These are phyloP conservation scores for Himalopsyche kuldschensis DNA, from an alignment of 2,888 invertebrate species.

Conservation along the genomic window DNA sequence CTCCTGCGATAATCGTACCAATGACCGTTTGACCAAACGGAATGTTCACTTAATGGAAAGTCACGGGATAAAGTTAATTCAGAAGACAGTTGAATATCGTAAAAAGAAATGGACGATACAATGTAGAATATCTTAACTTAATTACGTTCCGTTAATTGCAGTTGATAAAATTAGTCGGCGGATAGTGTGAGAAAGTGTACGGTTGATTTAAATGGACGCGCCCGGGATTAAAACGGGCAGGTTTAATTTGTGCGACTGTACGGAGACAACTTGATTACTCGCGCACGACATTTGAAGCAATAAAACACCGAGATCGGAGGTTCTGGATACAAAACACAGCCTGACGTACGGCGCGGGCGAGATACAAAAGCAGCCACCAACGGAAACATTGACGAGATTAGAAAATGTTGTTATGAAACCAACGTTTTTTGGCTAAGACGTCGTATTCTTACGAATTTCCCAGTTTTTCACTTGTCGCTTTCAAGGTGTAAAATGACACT, in stretches of 20 bases:
- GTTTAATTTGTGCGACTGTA: slow-evolving; percentile 22
- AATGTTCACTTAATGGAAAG: not conserved
- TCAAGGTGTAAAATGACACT: too few relatives aligned
- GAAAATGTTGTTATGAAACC: slow-evolving; percentile 23
- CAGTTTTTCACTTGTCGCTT: too few relatives aligned
- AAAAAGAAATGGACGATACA: not conserved
- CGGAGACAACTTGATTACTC: slow-evolving; percentile 29
- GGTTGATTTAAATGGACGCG: slow-evolving; percentile 11
- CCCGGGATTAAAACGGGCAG: slow-evolving; percentile 2
- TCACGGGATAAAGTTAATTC: too few relatives aligned
- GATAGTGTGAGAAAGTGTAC: slow-evolving; percentile 12
- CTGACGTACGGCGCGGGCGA: not conserved
- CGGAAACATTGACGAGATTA: not conserved
- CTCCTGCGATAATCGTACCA: not conserved
- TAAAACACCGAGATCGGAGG: not conserved
- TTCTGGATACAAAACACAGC: not conserved
- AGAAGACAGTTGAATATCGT: not conserved
- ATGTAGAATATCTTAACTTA: not conserved
- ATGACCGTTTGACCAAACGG: not conserved
- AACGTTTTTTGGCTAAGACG: not conserved
- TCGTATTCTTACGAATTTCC: too few relatives aligned
- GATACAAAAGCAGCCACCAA: not conserved
- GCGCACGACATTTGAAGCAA: slow-evolving; percentile 20
- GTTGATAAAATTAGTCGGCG: slow-evolving; percentile 24
- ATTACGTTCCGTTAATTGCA: slow-evolving; percentile 22